Conservation (phyloP, 2,113 vertebrate genomes). For the Cercopithecus mona region DNA sequence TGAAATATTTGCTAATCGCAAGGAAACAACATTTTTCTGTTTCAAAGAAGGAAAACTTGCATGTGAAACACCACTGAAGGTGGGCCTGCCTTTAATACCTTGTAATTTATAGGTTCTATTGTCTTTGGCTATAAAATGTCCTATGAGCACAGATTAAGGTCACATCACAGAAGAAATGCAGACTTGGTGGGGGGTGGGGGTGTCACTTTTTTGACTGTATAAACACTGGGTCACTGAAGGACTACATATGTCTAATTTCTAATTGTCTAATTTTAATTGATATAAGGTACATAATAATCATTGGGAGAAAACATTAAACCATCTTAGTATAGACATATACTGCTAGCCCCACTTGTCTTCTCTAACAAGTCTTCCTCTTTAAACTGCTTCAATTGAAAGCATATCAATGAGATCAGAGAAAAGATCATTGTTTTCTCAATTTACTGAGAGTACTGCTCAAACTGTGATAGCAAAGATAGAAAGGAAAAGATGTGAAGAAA, state of each 20-base stretch:
- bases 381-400: background rate
- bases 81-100: background rate
- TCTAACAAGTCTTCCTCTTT: background rate
- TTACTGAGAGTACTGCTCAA: background rate
- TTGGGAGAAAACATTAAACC: slow-evolving; percentile 13
- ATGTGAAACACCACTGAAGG: background rate
- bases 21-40: background rate
- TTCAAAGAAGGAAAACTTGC: slow-evolving; percentile 15
- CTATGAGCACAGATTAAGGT: background rate
- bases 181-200: background rate
- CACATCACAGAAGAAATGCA: background rate
- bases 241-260: background rate
- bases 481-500: background rate
- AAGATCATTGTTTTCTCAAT: background rate
- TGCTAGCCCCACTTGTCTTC: background rate
- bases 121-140: background rate
- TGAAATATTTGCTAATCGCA: background rate
- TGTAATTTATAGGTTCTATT: background rate
- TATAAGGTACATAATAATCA: background rate
- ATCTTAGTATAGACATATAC: background rate
- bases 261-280: background rate
- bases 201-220: background rate
- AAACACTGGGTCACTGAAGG: slow-evolving; percentile 3
- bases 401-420: background rate
- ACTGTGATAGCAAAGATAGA: background rate